Evolutionary conservation across 2,797 vertebrate genomes (phyloP).

Genomic region (Crocodylus rhombifer): DNA sequence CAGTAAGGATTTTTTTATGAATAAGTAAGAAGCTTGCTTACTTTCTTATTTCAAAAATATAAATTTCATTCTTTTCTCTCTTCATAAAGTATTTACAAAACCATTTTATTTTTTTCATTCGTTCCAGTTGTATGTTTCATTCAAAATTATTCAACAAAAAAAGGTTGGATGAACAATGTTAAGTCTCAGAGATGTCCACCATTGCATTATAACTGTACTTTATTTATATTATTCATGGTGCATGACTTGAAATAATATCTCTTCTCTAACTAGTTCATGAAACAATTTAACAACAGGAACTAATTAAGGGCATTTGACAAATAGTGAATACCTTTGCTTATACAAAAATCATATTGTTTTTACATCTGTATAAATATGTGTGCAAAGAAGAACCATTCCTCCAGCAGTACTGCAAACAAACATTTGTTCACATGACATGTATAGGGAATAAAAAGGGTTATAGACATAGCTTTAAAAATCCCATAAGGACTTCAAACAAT

Average conservation of each 20-base stretch:
- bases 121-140: not conserved
- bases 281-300: too few relatives aligned
- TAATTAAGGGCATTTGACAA: not conserved
- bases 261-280: too few relatives aligned
- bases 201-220: not conserved
- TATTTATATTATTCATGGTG: not conserved
- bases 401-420: not conserved
- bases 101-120: not conserved
- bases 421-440: not conserved
- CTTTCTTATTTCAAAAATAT: not conserved
- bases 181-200: not conserved
- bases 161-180: not conserved
- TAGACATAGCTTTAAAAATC: not conserved
- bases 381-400: not conserved
- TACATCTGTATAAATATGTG: not conserved
- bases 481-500: not conserved
- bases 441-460: rapidly evolving
- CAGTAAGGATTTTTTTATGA: not conserved
- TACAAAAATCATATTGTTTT: not conserved
- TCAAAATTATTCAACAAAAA: not conserved
- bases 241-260: too few relatives aligned
- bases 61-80: too few relatives aligned
- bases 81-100: not conserved
- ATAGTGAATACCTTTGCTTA: not conserved
- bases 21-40: not conserved